Conservation (phyloP, 2,113 vertebrate species). For the Menidia beryllina region DNA sequence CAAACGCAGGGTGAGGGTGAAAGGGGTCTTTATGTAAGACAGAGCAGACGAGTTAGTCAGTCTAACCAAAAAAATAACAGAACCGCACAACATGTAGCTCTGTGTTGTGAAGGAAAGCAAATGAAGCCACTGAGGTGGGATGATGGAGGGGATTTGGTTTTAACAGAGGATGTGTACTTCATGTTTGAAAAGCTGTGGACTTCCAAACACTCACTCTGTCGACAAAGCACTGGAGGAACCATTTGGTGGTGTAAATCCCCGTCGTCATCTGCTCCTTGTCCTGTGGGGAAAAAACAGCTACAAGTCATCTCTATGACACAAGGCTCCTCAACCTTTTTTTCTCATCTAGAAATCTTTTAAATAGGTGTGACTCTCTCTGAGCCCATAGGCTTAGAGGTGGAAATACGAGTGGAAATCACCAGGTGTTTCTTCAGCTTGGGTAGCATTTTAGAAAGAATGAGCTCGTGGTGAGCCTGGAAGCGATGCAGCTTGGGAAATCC, state of each 20-base stretch:
- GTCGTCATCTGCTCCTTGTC: constrained; percentile 95
- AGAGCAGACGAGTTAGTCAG: constrained; percentile 15
- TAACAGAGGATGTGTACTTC: not conserved
- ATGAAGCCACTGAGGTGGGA: no score
- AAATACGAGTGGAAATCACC: constrained; percentile 71
- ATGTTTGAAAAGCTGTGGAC: not conserved
- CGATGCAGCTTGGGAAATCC: constrained; percentile 93
- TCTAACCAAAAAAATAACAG: constrained; percentile 22
- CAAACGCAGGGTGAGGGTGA: constrained; percentile 88
- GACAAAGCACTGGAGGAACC: constrained; percentile 96
- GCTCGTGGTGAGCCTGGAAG: constrained; percentile 91
- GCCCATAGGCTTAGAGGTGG: no score
- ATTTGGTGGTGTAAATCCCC: constrained; percentile 94
- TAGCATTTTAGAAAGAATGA: constrained; percentile 89
- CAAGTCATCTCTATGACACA: constrained; percentile 8
- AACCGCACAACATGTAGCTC: constrained; percentile 4
- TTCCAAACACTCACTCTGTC: constrained; percentile 85
- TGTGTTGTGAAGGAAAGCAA: no score
- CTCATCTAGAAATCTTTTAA: constrained; percentile 16
- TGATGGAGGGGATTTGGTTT: not conserved
- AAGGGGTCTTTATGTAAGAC: constrained; percentile 83
- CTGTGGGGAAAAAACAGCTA: constrained; percentile 66
- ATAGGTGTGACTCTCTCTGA: no score
- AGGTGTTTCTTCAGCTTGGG: constrained; percentile 92
- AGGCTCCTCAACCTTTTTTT: not conserved